phyloP scores from a whole-genome alignment of 2,888 invertebrate genomes.

The Zhengitettix transpicula region DNA sequence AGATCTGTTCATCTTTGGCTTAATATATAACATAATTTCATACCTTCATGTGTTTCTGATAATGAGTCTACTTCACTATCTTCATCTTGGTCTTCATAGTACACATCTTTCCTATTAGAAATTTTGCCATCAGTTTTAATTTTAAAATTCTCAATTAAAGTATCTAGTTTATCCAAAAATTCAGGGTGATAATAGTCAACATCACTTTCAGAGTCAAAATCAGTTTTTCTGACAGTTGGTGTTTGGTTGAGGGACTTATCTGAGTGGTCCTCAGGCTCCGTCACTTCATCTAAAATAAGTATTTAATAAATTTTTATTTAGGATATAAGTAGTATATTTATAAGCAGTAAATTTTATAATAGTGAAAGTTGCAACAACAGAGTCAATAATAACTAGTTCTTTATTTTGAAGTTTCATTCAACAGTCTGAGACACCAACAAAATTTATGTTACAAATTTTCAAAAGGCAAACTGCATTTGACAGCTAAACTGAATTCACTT shows the following conservation, averaged over 20 bases:
- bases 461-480: neutral
- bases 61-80: slow-evolving; percentile 11
- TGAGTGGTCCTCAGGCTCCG: slow-evolving; percentile 25
- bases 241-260: slow-evolving; percentile 21
- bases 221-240: slow-evolving; percentile 21
- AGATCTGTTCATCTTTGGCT: no score
- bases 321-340: no score
- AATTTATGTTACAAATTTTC: no score
- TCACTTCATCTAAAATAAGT: slow-evolving; percentile 30
- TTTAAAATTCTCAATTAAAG: slow-evolving; percentile 52
- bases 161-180: slow-evolving; percentile 52
- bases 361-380: neutral
- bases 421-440: neutral
- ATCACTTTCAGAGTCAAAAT: slow-evolving; percentile 18
- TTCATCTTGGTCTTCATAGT: slow-evolving; percentile 12
- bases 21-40: no score
- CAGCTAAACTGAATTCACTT: neutral
- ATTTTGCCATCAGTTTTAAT: slow-evolving; percentile 42
- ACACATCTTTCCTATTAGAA: slow-evolving; percentile 13
- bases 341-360: neutral
- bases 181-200: slow-evolving; percentile 38
- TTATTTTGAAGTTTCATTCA: neutral
- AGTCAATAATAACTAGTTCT: neutral
- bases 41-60: no score
- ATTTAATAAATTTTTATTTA: no score